Evolutionary conservation across 2,888 invertebrate species (phyloP).

Genomic region (Suillia variegata): DNA sequence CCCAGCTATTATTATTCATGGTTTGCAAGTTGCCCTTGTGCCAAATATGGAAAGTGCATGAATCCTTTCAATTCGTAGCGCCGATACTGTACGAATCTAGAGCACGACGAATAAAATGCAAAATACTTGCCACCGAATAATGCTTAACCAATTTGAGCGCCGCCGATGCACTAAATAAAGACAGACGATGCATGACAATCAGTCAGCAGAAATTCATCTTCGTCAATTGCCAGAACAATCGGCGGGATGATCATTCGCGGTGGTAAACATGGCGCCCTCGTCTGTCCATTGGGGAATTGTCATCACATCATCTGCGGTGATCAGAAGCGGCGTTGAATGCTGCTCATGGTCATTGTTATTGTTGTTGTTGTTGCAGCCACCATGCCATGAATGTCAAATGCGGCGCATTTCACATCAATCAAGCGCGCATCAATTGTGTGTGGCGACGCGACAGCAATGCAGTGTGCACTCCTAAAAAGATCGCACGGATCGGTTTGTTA

Average conservation of each 20-base stretch:
- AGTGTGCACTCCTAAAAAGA: conserved; percentile 17
- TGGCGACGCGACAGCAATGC: conserved; percentile 25
- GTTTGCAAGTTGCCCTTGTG: conserved; percentile 49
- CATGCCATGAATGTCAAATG: conserved; percentile 57
- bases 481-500: background rate
- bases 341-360: conserved; percentile 29
- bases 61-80: no score
- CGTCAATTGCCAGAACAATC: conserved; percentile 36
- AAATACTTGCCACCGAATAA: conserved; percentile 25
- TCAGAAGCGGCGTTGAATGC: conserved; percentile 11
- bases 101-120: conserved; percentile 49
- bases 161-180: conserved; percentile 11
- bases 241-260: conserved; percentile 40
- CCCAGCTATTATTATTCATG: conserved; percentile 39
- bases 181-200: conserved; percentile 43
- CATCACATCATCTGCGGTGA: conserved; percentile 38
- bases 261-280: conserved; percentile 60
- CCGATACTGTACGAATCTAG: no score
- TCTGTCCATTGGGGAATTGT: conserved; percentile 57
- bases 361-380: conserved; percentile 37
- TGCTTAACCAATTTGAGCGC: conserved; percentile 11
- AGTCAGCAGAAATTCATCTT: conserved; percentile 47
- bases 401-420: conserved; percentile 60
- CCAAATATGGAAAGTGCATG: conserved; percentile 43
- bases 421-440: conserved; percentile 38